phyloP scores from a whole-genome alignment of 2,888 invertebrate species.

The Ecdyonurus torrentis region DNA sequence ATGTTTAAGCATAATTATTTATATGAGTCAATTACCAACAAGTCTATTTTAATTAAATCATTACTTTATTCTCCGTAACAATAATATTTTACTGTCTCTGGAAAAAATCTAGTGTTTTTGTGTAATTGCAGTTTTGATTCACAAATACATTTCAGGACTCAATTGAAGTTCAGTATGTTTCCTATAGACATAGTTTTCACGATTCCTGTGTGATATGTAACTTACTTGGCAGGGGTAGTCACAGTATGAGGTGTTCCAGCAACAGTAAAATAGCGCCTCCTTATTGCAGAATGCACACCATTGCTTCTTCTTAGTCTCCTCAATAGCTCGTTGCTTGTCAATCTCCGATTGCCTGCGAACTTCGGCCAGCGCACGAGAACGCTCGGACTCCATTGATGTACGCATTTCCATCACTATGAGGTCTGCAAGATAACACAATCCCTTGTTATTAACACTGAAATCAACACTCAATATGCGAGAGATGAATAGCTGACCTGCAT shows the following conservation, averaged over 20 bases:
- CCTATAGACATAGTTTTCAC: too few species aligned
- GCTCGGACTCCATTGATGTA: conserved; percentile 50
- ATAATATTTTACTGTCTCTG: too few species aligned
- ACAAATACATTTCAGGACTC: too few species aligned
- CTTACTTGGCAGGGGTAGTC: conserved; percentile 62
- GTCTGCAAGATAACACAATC: conserved; percentile 30
- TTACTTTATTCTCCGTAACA: too few species aligned
- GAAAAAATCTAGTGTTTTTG: too few species aligned
- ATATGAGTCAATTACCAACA: too few species aligned
- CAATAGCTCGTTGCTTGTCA: conserved; percentile 53
- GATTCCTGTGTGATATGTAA: too few species aligned
- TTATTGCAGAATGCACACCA: conserved; percentile 83
- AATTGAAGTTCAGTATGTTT: too few species aligned
- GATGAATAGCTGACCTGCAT: conserved; percentile 33
- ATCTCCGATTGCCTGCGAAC: conserved; percentile 44
- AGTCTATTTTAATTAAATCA: too few species aligned
- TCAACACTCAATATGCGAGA: background rate
- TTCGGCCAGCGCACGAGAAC: conserved; percentile 43
- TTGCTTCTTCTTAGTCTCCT: conserved; percentile 69
- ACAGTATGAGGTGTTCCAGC: conserved; percentile 94
- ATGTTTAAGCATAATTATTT: too few species aligned
- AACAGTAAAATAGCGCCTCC: conserved; percentile 85
- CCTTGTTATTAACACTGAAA: conserved; percentile 4
- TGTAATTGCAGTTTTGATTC: too few species aligned
- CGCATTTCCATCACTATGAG: conserved; percentile 50